Conservation (phyloP, 2,113 vertebrate genomes). For the Tor tambroides region DNA sequence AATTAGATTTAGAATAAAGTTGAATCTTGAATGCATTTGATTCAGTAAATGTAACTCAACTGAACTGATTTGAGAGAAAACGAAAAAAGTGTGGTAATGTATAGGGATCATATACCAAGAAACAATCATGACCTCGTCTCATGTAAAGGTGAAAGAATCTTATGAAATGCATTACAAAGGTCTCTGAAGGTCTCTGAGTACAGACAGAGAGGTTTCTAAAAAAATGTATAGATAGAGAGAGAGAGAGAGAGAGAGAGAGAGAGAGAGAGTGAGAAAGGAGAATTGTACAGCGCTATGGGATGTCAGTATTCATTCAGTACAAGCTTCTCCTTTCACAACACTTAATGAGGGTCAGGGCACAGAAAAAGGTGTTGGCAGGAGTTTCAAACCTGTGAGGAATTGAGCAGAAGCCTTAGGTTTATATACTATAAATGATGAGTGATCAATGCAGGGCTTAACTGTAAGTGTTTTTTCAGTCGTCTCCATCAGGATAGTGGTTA, state of each 20-base stretch:
- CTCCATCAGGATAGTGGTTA: not conserved
- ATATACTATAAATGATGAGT: not conserved
- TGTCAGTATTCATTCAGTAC: slow-evolving; percentile 54
- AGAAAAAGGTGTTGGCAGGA: slow-evolving; percentile 49
- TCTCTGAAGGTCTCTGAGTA: not conserved
- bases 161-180: not conserved
- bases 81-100: not conserved
- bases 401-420: not conserved
- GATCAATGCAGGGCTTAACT: not conserved
- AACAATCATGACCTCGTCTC: not conserved
- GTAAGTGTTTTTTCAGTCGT: not conserved
- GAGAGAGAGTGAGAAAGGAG: slow-evolving; percentile 7
- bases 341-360: slow-evolving; percentile 51
- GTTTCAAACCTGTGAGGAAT: slow-evolving; percentile 28
- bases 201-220: not conserved
- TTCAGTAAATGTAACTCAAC: not conserved
- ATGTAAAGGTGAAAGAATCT: not conserved
- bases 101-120: not conserved
- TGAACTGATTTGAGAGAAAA: not conserved
- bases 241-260: not conserved
- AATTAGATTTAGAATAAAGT: not conserved
- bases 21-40: not conserved
- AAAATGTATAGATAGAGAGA: not conserved
- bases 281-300: slow-evolving; percentile 24
- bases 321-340: slow-evolving; percentile 51